Evolutionary conservation across 1,140 invertebrate genomes (phyloP), one percentile per base, ranked within the genome.

Genomic region (Hycleus phaleratus): DNA sequence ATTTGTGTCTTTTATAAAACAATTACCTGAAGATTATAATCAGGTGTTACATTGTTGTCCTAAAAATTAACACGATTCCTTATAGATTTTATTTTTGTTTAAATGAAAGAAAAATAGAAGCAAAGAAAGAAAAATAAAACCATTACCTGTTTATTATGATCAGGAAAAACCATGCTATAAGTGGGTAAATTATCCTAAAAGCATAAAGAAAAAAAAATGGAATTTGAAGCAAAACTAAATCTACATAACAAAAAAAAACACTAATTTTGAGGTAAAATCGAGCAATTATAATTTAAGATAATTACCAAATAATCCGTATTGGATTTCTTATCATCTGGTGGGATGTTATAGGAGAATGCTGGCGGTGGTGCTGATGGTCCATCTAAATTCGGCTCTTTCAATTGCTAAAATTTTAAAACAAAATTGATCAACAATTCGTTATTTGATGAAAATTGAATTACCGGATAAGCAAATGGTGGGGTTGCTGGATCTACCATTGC

Each of bases 281-380:
- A 63, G 32, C 32, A 2, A 32, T 3, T 32, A 40, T 3, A 46
- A 53, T 38, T 18, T 18, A 18, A 25, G 8, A 46, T 18, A 61
- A 65, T 70, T 64, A 72, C 71, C 49, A 52, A 45, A 56, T 82
- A 82, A 68, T 79, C 78, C 55, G 80, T 82, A 65, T 80, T 84
- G 4, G 81, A 71, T 69, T 78, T 79, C 63, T 84, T 83, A 7
- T 79, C 75, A 25, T 70, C 76, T 52, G 76, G 75, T 7, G 82
- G 81, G 61, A 89, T 83, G 61, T 88, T 86, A 60, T 89, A 90
- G 0, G 81, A 82, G 73, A 86, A 84, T 11, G 82, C 77, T 56
- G 75, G 74, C 45, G 76, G 73, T 4, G 78, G 77, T 4, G 81
- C 74, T 59, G 62, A 52, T 71, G 74, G 57, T 10, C 57, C 60